Conservation (phyloP, 1,140 invertebrate genomes). For the Formica exsecta region DNA sequence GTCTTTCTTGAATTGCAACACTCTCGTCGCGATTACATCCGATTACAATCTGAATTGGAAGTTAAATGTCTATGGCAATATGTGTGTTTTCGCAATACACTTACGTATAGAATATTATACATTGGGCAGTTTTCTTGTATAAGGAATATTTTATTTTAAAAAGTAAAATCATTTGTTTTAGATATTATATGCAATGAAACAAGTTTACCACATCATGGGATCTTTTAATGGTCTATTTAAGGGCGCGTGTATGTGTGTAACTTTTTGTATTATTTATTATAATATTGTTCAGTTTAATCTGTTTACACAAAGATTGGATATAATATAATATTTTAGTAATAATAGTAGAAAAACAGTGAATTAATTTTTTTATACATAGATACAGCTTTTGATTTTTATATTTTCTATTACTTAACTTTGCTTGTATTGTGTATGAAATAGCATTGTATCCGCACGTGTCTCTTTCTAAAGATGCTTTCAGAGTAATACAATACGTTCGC, state of each 20-base stretch:
- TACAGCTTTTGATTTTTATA: not conserved
- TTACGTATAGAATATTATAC: not conserved
- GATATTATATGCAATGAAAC: not conserved
- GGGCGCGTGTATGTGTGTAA: not conserved
- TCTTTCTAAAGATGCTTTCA: conserved; percentile 26
- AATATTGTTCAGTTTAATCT: not conserved
- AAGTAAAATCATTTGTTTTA: not conserved
- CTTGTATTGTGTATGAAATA: not conserved
- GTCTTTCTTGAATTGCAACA: conserved; percentile 35
- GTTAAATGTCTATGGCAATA: not conserved
- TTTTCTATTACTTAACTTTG: not conserved
- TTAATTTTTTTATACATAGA: not conserved
- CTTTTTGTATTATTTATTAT: not conserved
- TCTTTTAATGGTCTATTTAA: not conserved
- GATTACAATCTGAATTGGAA: not conserved
- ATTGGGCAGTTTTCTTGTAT: no score
- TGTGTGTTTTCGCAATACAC: not conserved
- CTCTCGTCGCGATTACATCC: conserved; percentile 30
- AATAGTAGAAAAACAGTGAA: not conserved
- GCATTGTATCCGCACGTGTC: not conserved
- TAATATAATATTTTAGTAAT: not conserved
- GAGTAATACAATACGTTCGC: conserved; percentile 25
- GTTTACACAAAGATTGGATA: not conserved
- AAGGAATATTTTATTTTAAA: not conserved
- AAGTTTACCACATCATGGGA: no score